Base-by-base conservation (phyloP, 1,140 invertebrate genomes). In the Rhagoletis pomonella region DNA sequence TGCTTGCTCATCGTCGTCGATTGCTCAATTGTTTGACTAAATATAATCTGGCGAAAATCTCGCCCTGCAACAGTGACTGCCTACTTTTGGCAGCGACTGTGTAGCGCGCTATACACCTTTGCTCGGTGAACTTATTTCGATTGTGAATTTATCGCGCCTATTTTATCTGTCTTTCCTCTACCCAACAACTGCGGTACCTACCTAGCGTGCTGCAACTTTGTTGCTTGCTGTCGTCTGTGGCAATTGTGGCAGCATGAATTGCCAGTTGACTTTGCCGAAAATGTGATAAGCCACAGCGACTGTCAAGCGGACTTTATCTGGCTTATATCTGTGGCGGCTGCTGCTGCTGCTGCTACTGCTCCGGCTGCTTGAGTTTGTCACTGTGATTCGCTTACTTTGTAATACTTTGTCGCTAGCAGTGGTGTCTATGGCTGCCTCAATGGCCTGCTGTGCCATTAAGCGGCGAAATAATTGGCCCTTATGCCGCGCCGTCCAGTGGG, bases 81-180 rank as follows among this genome's bases (percentile, higher is more conserved):
- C 39, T n/a, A 47, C 67, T 47, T 73, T 73, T 73, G 42, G 14
- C 44, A 73, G 67, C 44, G 9, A 44, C 67, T 73, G 67, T 73
- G 60, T 62, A 14, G 9, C 60, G 29, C 73, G 19, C 47, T 55
- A 39, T 69, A 73, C 47, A 39, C 69, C 69, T 73, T n/a, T 29
- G 9, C 42, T 55, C 2, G 12, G 19, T 58, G 73, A 14, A 19
- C 47, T 81, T 55, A 81, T 81, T 81, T 81, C 50, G 73, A 55
- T 81, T 81, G 73, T 81, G 73, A 19, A 81, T n/a, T 81, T 81
- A 81, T 81, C 73, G 73, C 50, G 73, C 47, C 47, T 58, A 55
- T 50, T 81, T 19, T 50, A 81, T 81, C 73, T 67, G 9, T 7
- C 44, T 47, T 81, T 17, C 73, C 17, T 77, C 44, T 29, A 29